Evolutionary conservation across 2,797 vertebrate genomes (phyloP).

Genomic region (Ptychadena robeensis): DNA sequence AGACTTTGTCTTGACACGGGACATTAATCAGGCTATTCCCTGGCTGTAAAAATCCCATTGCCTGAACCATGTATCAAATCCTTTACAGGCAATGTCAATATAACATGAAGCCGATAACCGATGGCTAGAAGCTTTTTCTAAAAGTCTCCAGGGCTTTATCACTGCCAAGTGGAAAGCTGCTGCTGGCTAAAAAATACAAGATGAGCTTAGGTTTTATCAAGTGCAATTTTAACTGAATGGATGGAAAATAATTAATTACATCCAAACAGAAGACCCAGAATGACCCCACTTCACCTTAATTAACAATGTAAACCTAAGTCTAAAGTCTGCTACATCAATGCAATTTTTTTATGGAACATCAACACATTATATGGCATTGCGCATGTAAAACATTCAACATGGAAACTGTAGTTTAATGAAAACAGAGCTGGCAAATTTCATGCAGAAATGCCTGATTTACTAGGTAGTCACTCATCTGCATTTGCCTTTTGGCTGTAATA

Average conservation of each 20-base stretch:
- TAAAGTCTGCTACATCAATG: not conserved
- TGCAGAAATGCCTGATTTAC: not conserved
- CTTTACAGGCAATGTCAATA: slow-evolving; percentile 60
- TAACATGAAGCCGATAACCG: slow-evolving; percentile 50
- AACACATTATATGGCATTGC: not conserved
- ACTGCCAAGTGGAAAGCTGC: slow-evolving; percentile 27
- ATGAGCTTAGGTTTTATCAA: slow-evolving; percentile 31
- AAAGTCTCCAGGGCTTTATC: slow-evolving; percentile 42
- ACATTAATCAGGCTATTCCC: slow-evolving; percentile 62
- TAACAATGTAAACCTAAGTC: slow-evolving; percentile 26
- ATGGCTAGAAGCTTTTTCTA: slow-evolving; percentile 36
- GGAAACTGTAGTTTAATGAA: not conserved
- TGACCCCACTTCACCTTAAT: not conserved
- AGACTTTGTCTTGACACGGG: slow-evolving; percentile 54
- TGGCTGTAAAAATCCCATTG: slow-evolving; percentile 57
- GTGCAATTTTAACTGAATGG: slow-evolving; percentile 20
- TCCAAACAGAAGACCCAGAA: not conserved
- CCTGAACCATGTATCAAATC: slow-evolving; percentile 57
- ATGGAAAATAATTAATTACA: slow-evolving; percentile 15
- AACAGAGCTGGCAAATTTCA: not conserved
- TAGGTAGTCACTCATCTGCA: not conserved
- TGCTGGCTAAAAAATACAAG: slow-evolving; percentile 25
- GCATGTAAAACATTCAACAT: not conserved
- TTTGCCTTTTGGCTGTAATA: not conserved
- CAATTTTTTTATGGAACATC: slow-evolving; percentile 23